Percentiles rank a stretch among this genome's conserved stretches.
Conservation (phyloP, 2,113 vertebrate species). For the Herpetotheres cachinnans region DNA sequence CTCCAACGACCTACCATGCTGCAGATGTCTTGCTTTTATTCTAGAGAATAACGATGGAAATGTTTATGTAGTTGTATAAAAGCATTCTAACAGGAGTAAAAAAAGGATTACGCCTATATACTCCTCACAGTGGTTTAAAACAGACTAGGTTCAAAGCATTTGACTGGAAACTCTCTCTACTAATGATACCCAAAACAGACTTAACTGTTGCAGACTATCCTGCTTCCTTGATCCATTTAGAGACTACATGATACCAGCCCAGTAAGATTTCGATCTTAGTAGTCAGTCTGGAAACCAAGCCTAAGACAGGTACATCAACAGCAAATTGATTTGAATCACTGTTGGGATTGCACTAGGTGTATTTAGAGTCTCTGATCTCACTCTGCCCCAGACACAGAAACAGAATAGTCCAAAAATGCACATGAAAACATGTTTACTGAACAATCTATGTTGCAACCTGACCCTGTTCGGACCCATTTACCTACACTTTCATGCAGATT, state of each 20-base stretch:
- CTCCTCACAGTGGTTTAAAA: not conserved
- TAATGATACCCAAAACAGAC: not conserved
- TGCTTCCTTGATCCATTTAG: not conserved
- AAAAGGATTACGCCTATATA: not conserved
- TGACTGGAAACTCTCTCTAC: not conserved
- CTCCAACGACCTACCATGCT: not conserved
- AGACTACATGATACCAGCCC: rapidly evolving
- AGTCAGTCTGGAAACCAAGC: not conserved
- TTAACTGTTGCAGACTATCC: not conserved
- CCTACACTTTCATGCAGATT: not conserved
- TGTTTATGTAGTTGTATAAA: not conserved
- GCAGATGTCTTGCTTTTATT: not conserved
- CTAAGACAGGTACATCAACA: not conserved
- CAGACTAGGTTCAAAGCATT: not conserved
- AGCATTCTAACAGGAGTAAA: not conserved
- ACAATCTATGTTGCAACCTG: not conserved
- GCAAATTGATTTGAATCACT: not conserved
- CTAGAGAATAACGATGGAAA: not conserved
- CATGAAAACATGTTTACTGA: not conserved
- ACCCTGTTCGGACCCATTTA: not conserved
- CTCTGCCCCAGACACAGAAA: not conserved
- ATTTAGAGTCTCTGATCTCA: not conserved
- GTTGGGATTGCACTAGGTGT: not conserved
- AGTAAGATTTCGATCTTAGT: not conserved
- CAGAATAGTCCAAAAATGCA: not conserved